Base-by-base conservation (phyloP, 1,140 invertebrate species). In the Heliothis subflexa region DNA sequence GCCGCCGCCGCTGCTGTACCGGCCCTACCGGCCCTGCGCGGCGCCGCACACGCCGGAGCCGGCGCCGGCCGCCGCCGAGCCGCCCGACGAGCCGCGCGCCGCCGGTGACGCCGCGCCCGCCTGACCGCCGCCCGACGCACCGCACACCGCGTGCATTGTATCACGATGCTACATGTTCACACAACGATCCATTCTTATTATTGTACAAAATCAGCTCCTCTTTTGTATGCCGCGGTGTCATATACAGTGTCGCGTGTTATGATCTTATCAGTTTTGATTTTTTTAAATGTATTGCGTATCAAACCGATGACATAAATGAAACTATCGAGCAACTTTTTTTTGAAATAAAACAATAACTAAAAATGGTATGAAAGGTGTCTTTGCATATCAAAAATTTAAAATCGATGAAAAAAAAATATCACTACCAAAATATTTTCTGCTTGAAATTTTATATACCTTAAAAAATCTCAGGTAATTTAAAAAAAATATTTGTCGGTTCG, bases 21-120 rank as follows among this genome's bases (percentile, higher is more conserved):
- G 82, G 45, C 83, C 80, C 66, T 83, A 61, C 59, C 59, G 82
- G 71, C 79, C 81, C 14, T 84, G 81, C 9, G 25, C 76, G 49
- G 59, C 33, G 59, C 40, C 55, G 25, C 49, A 25, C 21, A 13
- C 55, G 52, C 45, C 72, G 54, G 52, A 59, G 55, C 52, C 75
- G 4, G 54, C 54, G 25, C 49, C 25, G 21, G 13, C 28, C 72
- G 62, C 68, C 70, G 49, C 16, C 72, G 11, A 18, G 40, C 9
- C 55, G 73, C 45, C 52, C 52, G 10, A 16, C 52, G 62, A 52
- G 73, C 47, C 49, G 10, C 47, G 57, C 0, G 21, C 73, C 71
- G 52, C 71, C 59, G 71, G 71, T 73, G 71, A 73, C 12, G 72
- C 62, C 18, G 45, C 72, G 21, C 9, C 16, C 50, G 74, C 70